Percentiles rank a stretch among this genome's conserved stretches.
phyloP scores from a whole-genome alignment of 1,140 invertebrate genomes.

The Monomorium pharaonis region DNA sequence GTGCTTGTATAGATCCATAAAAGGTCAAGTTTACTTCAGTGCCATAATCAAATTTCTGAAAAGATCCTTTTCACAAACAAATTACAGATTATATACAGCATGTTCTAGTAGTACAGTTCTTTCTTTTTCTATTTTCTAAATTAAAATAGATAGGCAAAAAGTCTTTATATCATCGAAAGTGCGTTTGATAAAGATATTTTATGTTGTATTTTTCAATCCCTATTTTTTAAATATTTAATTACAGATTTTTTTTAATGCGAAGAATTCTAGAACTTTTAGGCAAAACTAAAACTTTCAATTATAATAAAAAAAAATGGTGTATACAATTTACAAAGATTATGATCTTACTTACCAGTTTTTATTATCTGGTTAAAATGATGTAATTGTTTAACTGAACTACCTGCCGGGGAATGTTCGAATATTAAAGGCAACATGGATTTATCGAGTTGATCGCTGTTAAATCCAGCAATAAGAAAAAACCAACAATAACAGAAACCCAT shows the following conservation, averaged over 20 bases:
- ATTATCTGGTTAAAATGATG: conserved; percentile 87
- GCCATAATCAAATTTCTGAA: conserved; percentile 86
- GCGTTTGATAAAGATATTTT: not conserved
- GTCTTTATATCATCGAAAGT: not conserved
- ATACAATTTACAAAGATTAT: not conserved
- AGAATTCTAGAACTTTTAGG: not conserved
- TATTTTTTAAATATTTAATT: not conserved
- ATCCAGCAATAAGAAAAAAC: conserved; percentile 82
- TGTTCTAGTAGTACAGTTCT: not conserved
- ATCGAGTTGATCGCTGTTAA: conserved; percentile 83
- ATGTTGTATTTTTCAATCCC: not conserved
- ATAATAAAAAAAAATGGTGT: not conserved
- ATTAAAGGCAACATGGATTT: conserved; percentile 86
- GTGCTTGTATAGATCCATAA: conserved; percentile 84
- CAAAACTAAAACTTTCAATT: not conserved
- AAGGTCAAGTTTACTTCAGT: conserved; percentile 81
- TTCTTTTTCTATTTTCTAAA: conserved; percentile 1
- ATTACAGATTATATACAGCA: conserved; percentile 17
- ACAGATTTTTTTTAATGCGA: not conserved
- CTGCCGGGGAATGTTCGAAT: conserved; percentile 90
- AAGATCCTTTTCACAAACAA: conserved; percentile 79
- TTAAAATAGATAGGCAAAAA: not conserved
- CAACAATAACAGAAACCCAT: conserved; percentile 80
- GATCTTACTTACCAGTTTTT: conserved; percentile 75
- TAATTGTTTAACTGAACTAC: conserved; percentile 89